Base-by-base conservation (phyloP, 2,888 invertebrate genomes). In the Nomada ruficornis region DNA sequence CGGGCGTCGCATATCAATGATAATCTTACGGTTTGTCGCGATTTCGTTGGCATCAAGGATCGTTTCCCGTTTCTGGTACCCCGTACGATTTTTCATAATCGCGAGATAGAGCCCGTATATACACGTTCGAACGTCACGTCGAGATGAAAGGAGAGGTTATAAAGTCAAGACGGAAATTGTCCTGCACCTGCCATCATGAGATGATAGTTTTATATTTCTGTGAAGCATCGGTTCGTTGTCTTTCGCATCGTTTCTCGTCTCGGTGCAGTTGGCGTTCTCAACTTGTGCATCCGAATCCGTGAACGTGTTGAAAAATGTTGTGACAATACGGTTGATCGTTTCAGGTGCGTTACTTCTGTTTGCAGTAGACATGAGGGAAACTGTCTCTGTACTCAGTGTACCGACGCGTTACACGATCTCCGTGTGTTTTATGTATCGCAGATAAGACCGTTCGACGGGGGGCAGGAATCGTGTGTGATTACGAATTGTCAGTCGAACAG, bases 181-280 rank as follows among this genome's bases (percentile, higher is more conserved):
- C 62, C 85, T 82, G 86, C 85, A 88, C 82, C 85, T 86, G 86
- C 82, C 86, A 82, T 80, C 69, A 67, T 69, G 64, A 76, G 78
- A 75, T 29, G 76, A 71, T 79, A 54, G 68, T 75, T 74, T 75
- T 75, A 23, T 63, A 71, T 82, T 57, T 78, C 73, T 70, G 57
- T 9, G 68, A 26, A 52, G 54, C 64, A 72, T 59, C 68, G 69
- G 15, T 50, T 59, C 44, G 63, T 57, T 54, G 62, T 44, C 47
- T 54, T 57, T 59, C 52, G 54, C 36, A 52, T 11, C 4, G 26
- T 73, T 63, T 42, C 26, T 68, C 26, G 36, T 20, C 20, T 20
- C 52, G 15, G 15, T 44, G 29, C 44, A 52, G 0, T 9, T 29
- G 13, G 10, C 18, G 20, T 63, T 52, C 11, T 59, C 18, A 13